Percentiles rank a stretch among this genome's conserved stretches.
Conservation (phyloP, 2,888 invertebrate species). For the Oeneis ivallda region DNA sequence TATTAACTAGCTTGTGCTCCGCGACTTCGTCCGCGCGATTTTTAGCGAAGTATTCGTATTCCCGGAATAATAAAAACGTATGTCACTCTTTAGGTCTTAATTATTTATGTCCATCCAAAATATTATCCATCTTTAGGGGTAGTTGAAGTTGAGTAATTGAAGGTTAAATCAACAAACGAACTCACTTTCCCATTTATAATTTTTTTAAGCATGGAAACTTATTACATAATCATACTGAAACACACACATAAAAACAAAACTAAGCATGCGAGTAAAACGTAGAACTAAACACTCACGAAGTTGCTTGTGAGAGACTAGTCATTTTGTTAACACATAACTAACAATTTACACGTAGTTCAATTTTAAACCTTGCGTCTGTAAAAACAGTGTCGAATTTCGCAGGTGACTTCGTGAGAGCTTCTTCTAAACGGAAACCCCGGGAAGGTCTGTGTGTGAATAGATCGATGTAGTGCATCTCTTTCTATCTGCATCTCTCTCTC, state of each 20-base stretch:
- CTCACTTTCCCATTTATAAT: no score
- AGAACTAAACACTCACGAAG: constrained; percentile 71
- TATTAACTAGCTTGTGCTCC: no score
- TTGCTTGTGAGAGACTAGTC: constrained; percentile 62
- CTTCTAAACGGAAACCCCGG: constrained; percentile 66
- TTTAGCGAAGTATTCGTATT: no score
- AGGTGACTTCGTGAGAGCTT: constrained; percentile 80
- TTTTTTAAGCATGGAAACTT: neutral
- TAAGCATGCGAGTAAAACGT: constrained; percentile 52
- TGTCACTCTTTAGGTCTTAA: no score
- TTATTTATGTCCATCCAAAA: no score
- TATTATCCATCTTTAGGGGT: no score
- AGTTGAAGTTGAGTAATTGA: no score
- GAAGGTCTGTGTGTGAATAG: constrained; percentile 78
- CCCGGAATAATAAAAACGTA: no score
- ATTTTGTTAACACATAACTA: constrained; percentile 48
- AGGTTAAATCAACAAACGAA: no score
- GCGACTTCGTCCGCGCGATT: no score
- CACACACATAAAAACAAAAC: constrained; percentile 26
- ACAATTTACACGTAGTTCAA: constrained; percentile 52
- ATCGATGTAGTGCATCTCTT: constrained; percentile 77
- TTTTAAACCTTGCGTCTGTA: constrained; percentile 51
- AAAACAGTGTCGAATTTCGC: constrained; percentile 69
- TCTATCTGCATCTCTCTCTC: constrained; percentile 75
- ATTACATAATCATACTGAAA: constrained; percentile 11